Conservation (phyloP, 2,113 vertebrate species). For the Ancistrus triradiatus region DNA sequence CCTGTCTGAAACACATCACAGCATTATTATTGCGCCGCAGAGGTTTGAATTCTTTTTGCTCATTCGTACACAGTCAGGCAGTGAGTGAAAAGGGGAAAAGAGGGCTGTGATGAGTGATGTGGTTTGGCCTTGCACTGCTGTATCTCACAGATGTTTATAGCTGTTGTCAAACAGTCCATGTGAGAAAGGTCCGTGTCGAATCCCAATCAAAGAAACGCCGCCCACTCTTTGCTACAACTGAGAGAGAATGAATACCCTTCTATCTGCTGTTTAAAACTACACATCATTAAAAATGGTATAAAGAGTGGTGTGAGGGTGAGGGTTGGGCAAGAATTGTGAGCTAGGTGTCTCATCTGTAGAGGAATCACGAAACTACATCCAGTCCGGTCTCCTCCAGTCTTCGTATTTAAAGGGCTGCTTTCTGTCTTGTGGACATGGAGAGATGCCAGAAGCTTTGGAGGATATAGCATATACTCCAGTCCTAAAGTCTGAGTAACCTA, state of each 20-base stretch:
- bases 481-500: no score
- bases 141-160: slow-evolving; percentile 40
- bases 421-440: slow-evolving; percentile 23
- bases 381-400: no score
- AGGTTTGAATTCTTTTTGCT: not conserved
- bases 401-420: slow-evolving; percentile 23
- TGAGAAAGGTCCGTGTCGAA: slow-evolving; percentile 19
- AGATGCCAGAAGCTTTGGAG: not conserved
- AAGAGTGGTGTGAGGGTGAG: not conserved
- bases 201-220: not conserved
- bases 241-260: not conserved
- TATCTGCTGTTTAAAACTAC: no score
- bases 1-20: not conserved
- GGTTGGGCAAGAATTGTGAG: not conserved
- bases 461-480: not conserved
- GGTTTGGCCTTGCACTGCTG: slow-evolving; percentile 9
- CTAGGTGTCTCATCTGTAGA: not conserved
- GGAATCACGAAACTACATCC: slow-evolving; percentile 1
- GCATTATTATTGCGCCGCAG: not conserved
- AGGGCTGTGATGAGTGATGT: slow-evolving; percentile 27
- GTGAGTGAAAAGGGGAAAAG: slow-evolving; percentile 7
- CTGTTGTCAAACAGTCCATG: slow-evolving; percentile 37
- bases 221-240: not conserved
- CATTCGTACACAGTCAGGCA: not conserved
- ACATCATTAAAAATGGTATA: not conserved